Base-by-base conservation (phyloP, 2,888 invertebrate species). In the Phania funesta region DNA sequence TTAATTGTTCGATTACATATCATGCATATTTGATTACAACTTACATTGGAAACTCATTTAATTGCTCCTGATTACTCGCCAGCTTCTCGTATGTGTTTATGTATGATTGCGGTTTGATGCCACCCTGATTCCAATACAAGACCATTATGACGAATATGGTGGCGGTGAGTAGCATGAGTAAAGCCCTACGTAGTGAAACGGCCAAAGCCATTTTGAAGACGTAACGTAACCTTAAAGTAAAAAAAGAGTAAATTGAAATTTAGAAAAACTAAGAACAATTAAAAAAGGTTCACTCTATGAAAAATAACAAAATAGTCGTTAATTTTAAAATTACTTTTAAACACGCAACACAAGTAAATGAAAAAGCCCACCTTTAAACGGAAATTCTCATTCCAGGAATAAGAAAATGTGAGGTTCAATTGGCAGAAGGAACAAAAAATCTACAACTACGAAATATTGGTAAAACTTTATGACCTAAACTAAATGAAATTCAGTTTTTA, bases 111-210 rank as follows among this genome's bases (percentile, higher is more conserved):
- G 89, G 87, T 84, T 90, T 89, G 84, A 92, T 91, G 84, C 88
- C 91, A 87, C 92, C 93, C 89, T 93, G 93, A 76, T 93, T 92
- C 93, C 93, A 93, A 90, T 94, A 93, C 38, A 93, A 91, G 84
- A 93, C 91, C 85, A 92, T 92, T 24, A 93, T 91, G 76, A 92
- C 92, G 52, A 93, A 92, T 86, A 93, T 92, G 38, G 93, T 93
- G 64, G 91, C 92, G 20, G 92, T 92, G 6, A 93, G 92, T 24
- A 93, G 91, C 86, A 92, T 89, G 84, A 93, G 87, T 86, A 94
- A 87, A 60, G 93, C 93, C 62, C 93, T 92, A 65, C 93, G 92
- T 88, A 93, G 91, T 38, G 91, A 91, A 71, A 91, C 90, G 83
- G 91, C 90, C 85, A 91, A 87, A 83, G 90, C 90, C 90, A 91